These are phyloP conservation scores for Dicyrtoma fusca DNA, from an alignment of 2,888 invertebrate species.

Conservation along the genomic window DNA sequence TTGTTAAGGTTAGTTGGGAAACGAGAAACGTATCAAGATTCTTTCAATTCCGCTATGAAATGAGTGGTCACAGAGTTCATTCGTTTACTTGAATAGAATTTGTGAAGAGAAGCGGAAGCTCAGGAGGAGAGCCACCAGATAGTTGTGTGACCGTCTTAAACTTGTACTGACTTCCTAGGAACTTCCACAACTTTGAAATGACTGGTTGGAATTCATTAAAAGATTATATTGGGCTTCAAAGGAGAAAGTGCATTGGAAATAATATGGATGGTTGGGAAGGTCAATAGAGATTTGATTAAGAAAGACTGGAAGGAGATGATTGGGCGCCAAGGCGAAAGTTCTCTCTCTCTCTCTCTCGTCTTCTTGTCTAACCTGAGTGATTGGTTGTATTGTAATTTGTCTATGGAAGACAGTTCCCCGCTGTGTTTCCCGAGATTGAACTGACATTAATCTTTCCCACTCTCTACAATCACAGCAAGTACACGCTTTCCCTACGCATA, in stretches of 20 bases:
- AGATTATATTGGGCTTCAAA: background rate
- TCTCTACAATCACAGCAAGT: background rate
- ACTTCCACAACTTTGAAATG: too few relatives aligned
- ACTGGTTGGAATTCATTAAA: too few relatives aligned
- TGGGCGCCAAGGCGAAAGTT: slow-evolving; percentile 24
- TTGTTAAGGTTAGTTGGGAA: too few relatives aligned
- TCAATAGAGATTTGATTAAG: slow-evolving; percentile 5
- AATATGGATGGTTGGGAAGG: background rate
- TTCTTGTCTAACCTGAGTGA: slow-evolving; percentile 36
- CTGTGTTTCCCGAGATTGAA: slow-evolving; percentile 32
- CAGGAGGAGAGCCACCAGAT: too few relatives aligned
- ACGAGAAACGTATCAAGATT: too few relatives aligned
- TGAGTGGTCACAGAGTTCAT: too few relatives aligned
- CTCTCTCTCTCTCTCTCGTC: slow-evolving; percentile 19
- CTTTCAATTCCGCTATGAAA: too few relatives aligned
- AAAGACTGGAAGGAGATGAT: slow-evolving; percentile 15
- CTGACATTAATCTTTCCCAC: slow-evolving; percentile 30
- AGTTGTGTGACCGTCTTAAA: too few relatives aligned
- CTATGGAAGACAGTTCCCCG: slow-evolving; percentile 25
- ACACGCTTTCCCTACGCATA: background rate
- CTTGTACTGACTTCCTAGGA: too few relatives aligned
- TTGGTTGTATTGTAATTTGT: slow-evolving; percentile 42
- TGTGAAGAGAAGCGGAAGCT: too few relatives aligned
- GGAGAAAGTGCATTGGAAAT: slow-evolving; percentile 2
- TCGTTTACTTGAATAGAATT: too few relatives aligned